Conservation (phyloP, 2,113 vertebrate species). For the Mesembrinibis cayennensis region DNA sequence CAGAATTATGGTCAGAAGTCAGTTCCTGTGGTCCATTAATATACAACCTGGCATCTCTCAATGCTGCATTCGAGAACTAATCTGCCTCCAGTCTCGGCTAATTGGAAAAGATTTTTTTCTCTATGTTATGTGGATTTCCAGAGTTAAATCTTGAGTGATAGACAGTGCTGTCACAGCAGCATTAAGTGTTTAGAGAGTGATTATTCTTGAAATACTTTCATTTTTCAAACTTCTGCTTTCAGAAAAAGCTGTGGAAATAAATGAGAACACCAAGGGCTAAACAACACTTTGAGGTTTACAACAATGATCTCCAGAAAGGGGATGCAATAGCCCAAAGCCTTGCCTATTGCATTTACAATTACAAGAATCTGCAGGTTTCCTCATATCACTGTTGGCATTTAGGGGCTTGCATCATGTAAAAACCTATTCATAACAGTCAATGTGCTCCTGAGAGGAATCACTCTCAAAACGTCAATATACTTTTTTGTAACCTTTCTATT, state of each 20-base stretch:
- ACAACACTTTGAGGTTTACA: constrained; percentile 46
- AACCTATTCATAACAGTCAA: constrained; percentile 71
- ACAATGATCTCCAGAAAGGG: constrained; percentile 44
- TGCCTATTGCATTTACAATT: constrained; percentile 45
- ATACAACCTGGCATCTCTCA: constrained; percentile 12
- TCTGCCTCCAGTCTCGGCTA: constrained; percentile 68
- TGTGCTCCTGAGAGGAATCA: constrained; percentile 67
- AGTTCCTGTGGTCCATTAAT: constrained; percentile 38
- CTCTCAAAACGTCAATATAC: constrained; percentile 72
- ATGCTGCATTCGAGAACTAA: constrained; percentile 45
- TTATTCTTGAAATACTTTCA: constrained; percentile 73
- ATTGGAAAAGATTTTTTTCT: constrained; percentile 70
- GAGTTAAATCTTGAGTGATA: constrained; percentile 80
- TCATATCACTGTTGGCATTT: constrained; percentile 31
- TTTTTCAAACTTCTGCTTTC: constrained; percentile 70
- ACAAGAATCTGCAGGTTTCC: constrained; percentile 34
- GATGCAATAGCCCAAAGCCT: constrained; percentile 42
- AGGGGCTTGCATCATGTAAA: constrained; percentile 54
- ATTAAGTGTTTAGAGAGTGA: constrained; percentile 78
- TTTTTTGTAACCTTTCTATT: constrained; percentile 76
- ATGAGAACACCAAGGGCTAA: constrained; percentile 64
- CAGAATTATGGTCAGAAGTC: constrained; percentile 14
- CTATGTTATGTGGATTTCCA: constrained; percentile 71
- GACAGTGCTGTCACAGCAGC: constrained; percentile 79
- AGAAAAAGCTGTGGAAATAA: constrained; percentile 55